Percentiles rank a stretch among this genome's conserved stretches.
Evolutionary conservation across 2,888 invertebrate genomes (phyloP).

Genomic region (Lochmaea crataegi): DNA sequence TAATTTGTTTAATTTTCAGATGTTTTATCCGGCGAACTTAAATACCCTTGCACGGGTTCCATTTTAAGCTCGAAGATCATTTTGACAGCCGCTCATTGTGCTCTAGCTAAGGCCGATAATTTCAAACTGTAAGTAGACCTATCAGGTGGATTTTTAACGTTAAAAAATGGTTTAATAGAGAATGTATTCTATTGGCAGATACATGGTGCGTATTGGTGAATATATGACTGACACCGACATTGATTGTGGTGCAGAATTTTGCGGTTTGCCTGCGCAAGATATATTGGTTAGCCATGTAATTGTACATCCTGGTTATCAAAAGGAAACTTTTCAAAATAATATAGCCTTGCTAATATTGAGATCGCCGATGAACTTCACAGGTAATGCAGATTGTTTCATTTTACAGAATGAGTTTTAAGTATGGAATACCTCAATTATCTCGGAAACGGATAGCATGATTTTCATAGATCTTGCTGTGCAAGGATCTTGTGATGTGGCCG

Average conservation of each 20-base stretch:
- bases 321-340: conserved; percentile 71
- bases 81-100: conserved; percentile 84
- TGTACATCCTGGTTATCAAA: conserved; percentile 81
- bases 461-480: no score
- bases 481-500: no score
- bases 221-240: conserved; percentile 78
- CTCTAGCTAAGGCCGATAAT: conserved; percentile 79
- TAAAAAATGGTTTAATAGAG: no score
- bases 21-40: conserved; percentile 73
- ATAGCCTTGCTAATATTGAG: conserved; percentile 80
- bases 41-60: conserved; percentile 82
- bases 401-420: no score
- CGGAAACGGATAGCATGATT: no score
- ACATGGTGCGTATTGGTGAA: conserved; percentile 80
- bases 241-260: conserved; percentile 81
- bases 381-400: conserved; percentile 59
- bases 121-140: conserved; percentile 77
- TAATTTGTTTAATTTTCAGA: conserved; percentile 66
- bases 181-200: conserved; percentile 65
- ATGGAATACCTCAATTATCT: no score
- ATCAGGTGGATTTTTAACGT: background rate
- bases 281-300: conserved; percentile 80
- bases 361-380: conserved; percentile 75
- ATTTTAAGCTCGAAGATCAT: conserved; percentile 73
- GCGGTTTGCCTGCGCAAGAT: conserved; percentile 77